Base-by-base conservation (phyloP, 2,888 invertebrate genomes). In the Sipha maydis region DNA sequence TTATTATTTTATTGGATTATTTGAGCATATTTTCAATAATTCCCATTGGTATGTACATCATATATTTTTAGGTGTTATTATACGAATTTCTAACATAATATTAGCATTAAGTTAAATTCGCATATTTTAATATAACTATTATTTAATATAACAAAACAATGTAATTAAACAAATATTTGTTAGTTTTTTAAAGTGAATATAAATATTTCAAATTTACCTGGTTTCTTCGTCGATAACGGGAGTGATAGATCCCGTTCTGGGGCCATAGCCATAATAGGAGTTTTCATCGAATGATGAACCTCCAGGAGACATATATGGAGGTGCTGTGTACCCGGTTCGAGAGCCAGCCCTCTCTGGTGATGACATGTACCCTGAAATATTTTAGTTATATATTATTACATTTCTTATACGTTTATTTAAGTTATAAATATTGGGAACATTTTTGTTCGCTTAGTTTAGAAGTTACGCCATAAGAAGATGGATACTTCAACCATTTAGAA, bases 191-290 rank as follows among this genome's bases (percentile, higher is more conserved):
- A 67, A 14, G 0, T 17, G 14, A 7, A 31, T 21, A 0, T 31
- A n/a, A n/a, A 71, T 21, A 75, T 19, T 54, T 75, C 85, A 56
- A 67, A 90, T 91, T 92, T 93, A 96, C 96, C 95, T 95, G 89
- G 96, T 94, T 93, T 98, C 97, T 92, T 97, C 97, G 91, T 98
- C 98, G 90, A 98, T 97, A 89, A 97, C 95, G 8, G 98, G 97
- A 14, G 97, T 96, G 90, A 97, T 97, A 78, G 93, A 94, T 78
- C 93, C 93, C 4, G 94, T 92, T 69, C 95, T 92, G 0, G 94
- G 93, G 34, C 94, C 92, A 91, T 95, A 97, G 91, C 96, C 94
- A 91, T 97, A 97, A 92, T 97, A 97, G 0, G 97, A 96, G 91
- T 97, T 97, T 28, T 90, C 90, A 41, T 89, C 88, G 48, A 88